Evolutionary conservation across 1,140 invertebrate species (phyloP).

Genomic region (Apis dorsata): DNA sequence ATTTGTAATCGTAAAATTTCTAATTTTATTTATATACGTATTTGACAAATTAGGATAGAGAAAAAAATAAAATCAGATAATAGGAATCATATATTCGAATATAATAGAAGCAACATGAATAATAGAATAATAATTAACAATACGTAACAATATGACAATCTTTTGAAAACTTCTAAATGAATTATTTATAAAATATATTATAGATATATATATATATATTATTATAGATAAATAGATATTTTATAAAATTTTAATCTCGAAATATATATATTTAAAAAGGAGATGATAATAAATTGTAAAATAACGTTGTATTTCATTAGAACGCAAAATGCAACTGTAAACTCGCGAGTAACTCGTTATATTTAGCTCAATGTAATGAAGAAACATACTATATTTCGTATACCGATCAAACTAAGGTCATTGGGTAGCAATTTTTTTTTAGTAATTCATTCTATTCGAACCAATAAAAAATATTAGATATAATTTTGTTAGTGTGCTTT

Average conservation of each 20-base stretch:
- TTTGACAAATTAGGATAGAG: too few relatives aligned
- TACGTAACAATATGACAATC: not conserved
- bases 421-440: slow-evolving; percentile 3
- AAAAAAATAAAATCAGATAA: not conserved
- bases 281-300: not conserved
- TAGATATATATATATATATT: not conserved
- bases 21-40: not conserved
- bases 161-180: slow-evolving; percentile 36
- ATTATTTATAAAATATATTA: slow-evolving; percentile 9
- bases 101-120: not conserved
- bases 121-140: slow-evolving; percentile 12
- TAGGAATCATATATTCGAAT: slow-evolving; percentile 14
- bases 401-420: slow-evolving; percentile 18
- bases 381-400: slow-evolving; percentile 1
- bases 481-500: slow-evolving; percentile 11
- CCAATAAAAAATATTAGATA: slow-evolving; percentile 9
- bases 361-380: slow-evolving; percentile 55
- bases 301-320: slow-evolving; percentile 11
- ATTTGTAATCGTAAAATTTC: not conserved
- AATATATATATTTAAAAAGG: not conserved
- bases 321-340: slow-evolving; percentile 22
- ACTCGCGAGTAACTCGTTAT: slow-evolving; percentile 39
- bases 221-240: not conserved
- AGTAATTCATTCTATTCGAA: not conserved
- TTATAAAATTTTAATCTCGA: not conserved